Evolutionary conservation across 1,140 invertebrate genomes (phyloP), one percentile per base, ranked within the genome.

Genomic region (Copidosoma floridanum): DNA sequence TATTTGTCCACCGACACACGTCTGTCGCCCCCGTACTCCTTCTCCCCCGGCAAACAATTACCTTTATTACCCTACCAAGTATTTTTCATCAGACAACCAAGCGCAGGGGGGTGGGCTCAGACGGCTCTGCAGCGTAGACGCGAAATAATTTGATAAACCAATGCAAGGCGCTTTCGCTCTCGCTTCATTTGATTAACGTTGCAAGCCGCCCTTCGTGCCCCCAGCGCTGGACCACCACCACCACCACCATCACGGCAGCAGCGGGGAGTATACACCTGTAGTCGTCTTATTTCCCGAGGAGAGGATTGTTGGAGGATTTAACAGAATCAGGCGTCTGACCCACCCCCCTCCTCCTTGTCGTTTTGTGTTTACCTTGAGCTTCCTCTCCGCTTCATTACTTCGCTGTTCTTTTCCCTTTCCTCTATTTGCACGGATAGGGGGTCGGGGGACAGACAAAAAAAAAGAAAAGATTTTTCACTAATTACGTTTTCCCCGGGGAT

Each of bases 111-210:
- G 29, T 32, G 6, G 29, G 6, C 29, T 6, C 29, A 6, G 29
- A 20, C 21, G 37, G 27, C 35, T 26, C 10, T 18, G 24, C 27
- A 7, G 10, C 23, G 51, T 32, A 12, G 14, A 23, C 24, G 14
- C 44, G 21, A n/a, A 41, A 54, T 47, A 58, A 48, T 58, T 48
- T 24, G 43, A 50, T 35, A 58, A 58, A 54, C 51, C 51, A 27
- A 52, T 52, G 29, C 27, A 46, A 6, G 27, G 18, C n/a, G 35
- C 32, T 29, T 29, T 26, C 23, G 37, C 51, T 37, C 35, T 47
- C 7, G 27, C 41, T 47, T 56, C 16, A 46, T 56, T 56, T 23
- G 43, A 47, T 47, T 56, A 46, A 23, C 24, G 54, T 46, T 54
- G 40, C 38, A 21, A 27, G 44, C 44, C 26, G n/a, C n/a, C n/a